Conservation (phyloP, 2,888 invertebrate genomes). For the Heliconius aoede region DNA sequence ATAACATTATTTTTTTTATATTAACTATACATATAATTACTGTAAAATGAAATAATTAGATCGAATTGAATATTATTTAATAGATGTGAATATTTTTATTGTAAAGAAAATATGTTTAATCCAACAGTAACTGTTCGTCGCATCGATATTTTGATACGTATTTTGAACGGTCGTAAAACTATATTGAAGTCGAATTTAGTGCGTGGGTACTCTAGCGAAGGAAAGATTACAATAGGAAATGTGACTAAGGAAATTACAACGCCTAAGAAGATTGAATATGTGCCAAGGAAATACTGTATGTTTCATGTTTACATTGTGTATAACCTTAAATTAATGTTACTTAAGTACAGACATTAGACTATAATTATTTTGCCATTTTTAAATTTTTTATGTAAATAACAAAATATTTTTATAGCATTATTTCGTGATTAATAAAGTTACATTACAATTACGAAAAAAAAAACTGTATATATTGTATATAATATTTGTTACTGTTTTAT, state of each 20-base stretch:
- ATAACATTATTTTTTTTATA: slow-evolving; percentile 54
- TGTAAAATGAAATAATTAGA: slow-evolving; percentile 24
- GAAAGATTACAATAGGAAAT: slow-evolving; percentile 89
- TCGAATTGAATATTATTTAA: background rate
- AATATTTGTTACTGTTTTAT: too few species aligned
- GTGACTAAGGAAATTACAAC: slow-evolving; percentile 84
- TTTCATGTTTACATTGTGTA: slow-evolving; percentile 49
- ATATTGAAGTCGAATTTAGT: slow-evolving; percentile 70
- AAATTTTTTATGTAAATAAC: background rate
- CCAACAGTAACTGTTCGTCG: slow-evolving; percentile 73
- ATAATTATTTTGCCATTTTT: background rate
- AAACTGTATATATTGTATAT: background rate
- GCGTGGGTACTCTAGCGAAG: slow-evolving; percentile 75
- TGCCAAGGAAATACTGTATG: slow-evolving; percentile 93
- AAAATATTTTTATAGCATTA: background rate
- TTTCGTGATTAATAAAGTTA: background rate
- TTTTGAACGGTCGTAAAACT: slow-evolving; percentile 71
- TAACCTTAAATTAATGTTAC: background rate
- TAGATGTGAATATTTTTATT: slow-evolving; percentile 29
- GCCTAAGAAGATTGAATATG: slow-evolving; percentile 89
- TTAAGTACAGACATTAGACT: too few species aligned
- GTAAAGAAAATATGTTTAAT: slow-evolving; percentile 63
- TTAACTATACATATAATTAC: slow-evolving; percentile 41
- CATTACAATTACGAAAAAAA: background rate
- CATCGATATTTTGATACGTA: slow-evolving; percentile 80